Conservation (phyloP, 2,113 vertebrate genomes). For the Trochalopteron elliotii region DNA sequence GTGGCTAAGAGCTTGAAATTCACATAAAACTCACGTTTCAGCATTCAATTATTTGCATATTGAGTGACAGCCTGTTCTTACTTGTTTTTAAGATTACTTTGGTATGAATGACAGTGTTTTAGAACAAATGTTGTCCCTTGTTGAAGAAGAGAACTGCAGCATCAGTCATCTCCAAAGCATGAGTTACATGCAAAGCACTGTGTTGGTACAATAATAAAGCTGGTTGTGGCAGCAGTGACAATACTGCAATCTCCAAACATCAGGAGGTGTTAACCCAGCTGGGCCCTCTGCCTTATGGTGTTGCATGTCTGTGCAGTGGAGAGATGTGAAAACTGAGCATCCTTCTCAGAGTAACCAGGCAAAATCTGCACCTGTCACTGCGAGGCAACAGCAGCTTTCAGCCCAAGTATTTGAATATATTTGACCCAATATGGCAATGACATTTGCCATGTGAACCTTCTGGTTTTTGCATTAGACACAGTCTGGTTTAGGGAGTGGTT, state of each 20-base stretch:
- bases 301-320: neutral
- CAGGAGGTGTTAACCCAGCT: neutral
- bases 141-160: neutral
- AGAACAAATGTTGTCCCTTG: slow-evolving; percentile 34
- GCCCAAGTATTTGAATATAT: neutral
- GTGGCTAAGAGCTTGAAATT: neutral
- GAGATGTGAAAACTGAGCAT: neutral
- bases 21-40: neutral
- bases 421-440: neutral
- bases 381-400: neutral
- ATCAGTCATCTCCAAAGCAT: neutral
- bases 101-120: slow-evolving; percentile 27
- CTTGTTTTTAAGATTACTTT: slow-evolving; percentile 21
- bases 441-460: neutral
- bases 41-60: slow-evolving; percentile 16
- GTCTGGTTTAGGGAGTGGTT: neutral
- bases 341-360: neutral
- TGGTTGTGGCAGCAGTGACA: slow-evolving; percentile 24
- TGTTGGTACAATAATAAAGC: neutral
- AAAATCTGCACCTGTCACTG: neutral
- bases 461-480: neutral
- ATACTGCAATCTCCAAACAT: neutral
- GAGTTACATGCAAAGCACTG: neutral
- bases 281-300: neutral
- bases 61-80: slow-evolving; percentile 33